Conservation (phyloP, 2,888 invertebrate genomes). For the Amiota minor region DNA sequence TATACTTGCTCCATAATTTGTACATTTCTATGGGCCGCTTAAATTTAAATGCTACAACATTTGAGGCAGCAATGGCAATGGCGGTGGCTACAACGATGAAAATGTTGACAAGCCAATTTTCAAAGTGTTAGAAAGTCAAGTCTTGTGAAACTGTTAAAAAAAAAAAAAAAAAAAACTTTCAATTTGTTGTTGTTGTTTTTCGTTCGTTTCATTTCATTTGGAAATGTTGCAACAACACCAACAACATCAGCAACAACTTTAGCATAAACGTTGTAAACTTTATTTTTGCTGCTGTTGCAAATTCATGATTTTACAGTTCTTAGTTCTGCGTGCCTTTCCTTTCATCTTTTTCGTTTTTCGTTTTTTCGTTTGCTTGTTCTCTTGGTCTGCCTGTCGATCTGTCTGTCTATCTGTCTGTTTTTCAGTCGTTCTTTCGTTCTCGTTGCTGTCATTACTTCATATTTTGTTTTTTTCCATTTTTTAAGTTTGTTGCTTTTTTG, state of each 20-base stretch:
- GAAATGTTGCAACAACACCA: constrained; percentile 16
- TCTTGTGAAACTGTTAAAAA: neutral
- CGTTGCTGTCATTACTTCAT: constrained; percentile 16
- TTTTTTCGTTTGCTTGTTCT: constrained; percentile 25
- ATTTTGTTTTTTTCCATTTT: neutral
- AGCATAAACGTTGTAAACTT: constrained; percentile 42
- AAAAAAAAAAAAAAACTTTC: too few relatives aligned
- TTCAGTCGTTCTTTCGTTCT: too few relatives aligned
- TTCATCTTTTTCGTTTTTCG: constrained; percentile 28
- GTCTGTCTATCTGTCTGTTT: too few relatives aligned
- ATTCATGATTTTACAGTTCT: constrained; percentile 59
- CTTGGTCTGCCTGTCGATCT: too few relatives aligned
- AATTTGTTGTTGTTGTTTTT: constrained; percentile 23
- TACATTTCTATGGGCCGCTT: too few relatives aligned
- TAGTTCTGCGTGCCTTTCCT: constrained; percentile 45
- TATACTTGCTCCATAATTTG: too few relatives aligned
- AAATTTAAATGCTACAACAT: neutral
- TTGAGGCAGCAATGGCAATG: neutral
- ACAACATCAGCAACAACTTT: constrained; percentile 34
- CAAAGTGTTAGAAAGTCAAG: constrained; percentile 58
- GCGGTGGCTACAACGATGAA: constrained; percentile 40
- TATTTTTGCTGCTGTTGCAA: constrained; percentile 55
- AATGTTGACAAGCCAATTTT: constrained; percentile 44
- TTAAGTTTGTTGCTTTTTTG: neutral
- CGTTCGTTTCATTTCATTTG: neutral